phyloP scores from a whole-genome alignment of 2,113 vertebrate genomes.

The Myanophis thanlyinensis region DNA sequence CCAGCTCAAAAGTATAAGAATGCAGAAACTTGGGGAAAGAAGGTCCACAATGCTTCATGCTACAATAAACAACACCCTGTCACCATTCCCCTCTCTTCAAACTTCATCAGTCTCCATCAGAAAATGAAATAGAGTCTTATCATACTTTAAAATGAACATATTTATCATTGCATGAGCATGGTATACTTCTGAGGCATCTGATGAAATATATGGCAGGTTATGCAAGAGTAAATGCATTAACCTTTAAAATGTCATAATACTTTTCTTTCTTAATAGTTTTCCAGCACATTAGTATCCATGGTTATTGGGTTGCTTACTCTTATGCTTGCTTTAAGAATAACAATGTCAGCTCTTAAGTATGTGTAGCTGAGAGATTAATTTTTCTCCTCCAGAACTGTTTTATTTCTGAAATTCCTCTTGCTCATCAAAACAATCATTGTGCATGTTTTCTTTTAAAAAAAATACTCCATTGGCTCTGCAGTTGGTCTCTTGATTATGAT shows the following conservation, averaged over 20 bases:
- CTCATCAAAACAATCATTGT: not conserved
- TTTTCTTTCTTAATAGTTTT: not conserved
- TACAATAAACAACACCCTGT: not conserved
- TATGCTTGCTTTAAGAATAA: not conserved
- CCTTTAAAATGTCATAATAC: not conserved
- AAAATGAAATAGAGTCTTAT: not conserved
- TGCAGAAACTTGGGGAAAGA: not conserved
- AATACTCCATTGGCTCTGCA: not conserved
- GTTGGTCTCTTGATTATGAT: conserved; percentile 19
- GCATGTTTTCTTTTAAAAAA: not conserved
- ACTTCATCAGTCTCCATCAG: not conserved
- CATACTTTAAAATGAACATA: not conserved
- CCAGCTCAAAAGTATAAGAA: not conserved
- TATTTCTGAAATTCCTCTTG: not conserved
- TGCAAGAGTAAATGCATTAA: not conserved
- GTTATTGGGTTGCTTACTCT: not conserved
- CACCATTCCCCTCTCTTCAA: not conserved
- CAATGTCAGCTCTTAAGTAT: not conserved
- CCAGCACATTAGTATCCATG: not conserved
- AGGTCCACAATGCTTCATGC: not conserved
- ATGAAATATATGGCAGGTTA: not conserved
- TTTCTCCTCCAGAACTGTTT: not conserved
- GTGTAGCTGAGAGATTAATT: not conserved
- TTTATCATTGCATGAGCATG: not conserved
- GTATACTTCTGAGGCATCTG: not conserved